Evolutionary conservation across 2,113 vertebrate species (phyloP).

Genomic region (Pyxicephalus adspersus): DNA sequence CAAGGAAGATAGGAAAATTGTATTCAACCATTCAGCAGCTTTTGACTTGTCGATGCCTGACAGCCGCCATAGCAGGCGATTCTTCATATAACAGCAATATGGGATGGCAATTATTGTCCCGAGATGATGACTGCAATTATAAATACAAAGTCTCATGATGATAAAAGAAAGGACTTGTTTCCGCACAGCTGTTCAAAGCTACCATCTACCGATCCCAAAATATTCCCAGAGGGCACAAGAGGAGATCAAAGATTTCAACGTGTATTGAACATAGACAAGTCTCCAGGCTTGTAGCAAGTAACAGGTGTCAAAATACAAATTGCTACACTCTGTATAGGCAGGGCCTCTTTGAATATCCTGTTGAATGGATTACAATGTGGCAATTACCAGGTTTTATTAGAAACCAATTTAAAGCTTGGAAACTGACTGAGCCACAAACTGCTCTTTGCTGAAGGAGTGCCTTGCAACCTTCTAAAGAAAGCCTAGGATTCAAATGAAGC

Average conservation of each 20-base stretch:
- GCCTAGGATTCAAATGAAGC: no score
- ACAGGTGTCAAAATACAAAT: neutral
- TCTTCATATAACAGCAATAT: neutral
- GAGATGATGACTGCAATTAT: conserved; percentile 25
- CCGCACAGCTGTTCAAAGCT: neutral
- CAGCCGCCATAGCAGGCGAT: conserved; percentile 10
- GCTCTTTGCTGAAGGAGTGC: no score
- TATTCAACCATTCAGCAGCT: conserved; percentile 34
- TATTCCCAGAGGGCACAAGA: neutral
- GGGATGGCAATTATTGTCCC: conserved; percentile 15
- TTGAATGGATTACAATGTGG: neutral
- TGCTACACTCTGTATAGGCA: neutral
- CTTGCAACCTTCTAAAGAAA: no score
- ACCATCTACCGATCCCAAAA: neutral
- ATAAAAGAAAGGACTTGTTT: neutral
- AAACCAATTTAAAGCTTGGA: neutral
- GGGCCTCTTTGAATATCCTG: neutral
- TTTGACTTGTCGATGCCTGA: conserved; percentile 4
- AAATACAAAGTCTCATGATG: neutral
- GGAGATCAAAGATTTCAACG: neutral
- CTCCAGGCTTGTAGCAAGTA: neutral
- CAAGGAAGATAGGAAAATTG: conserved; percentile 35
- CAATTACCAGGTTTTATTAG: neutral
- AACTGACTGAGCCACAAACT: neutral
- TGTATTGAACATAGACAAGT: neutral